Conservation (phyloP, 2,797 vertebrate genomes). For the Danionella dracula region DNA sequence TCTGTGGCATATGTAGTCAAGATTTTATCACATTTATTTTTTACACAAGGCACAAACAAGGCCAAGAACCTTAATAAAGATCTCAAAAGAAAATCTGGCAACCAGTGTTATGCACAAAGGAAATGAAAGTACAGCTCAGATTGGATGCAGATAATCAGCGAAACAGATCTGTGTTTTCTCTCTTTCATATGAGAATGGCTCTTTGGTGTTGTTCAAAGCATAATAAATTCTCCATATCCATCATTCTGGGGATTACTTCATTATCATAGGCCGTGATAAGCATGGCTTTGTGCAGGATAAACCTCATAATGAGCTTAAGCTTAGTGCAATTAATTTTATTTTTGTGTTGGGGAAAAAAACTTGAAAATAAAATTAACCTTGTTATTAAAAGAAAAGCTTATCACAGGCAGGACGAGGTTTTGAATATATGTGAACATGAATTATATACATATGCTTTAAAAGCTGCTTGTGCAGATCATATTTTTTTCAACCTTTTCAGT, state of each 20-base stretch:
- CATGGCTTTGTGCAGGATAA: conserved; percentile 29
- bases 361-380: too few relatives aligned
- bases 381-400: too few relatives aligned
- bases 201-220: too few relatives aligned
- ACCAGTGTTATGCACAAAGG: not conserved
- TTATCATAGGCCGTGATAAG: conserved; percentile 28
- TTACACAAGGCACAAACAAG: not conserved
- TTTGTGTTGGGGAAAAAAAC: not conserved
- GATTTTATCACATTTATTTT: not conserved
- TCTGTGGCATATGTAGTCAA: not conserved
- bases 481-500: too few relatives aligned
- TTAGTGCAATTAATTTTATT: conserved; percentile 27
- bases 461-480: too few relatives aligned
- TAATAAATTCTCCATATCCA: conserved; percentile 26
- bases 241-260: conserved; percentile 23
- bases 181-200: not conserved
- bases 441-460: too few relatives aligned
- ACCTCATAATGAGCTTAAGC: conserved; percentile 35
- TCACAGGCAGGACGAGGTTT: too few relatives aligned
- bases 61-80: not conserved
- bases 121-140: conserved; percentile 8
- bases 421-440: too few relatives aligned
- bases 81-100: not conserved
- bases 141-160: not conserved
- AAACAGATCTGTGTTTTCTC: conserved; percentile 1